Evolutionary conservation across 2,113 vertebrate genomes (phyloP).

Genomic region (Oryzias curvinotus): DNA sequence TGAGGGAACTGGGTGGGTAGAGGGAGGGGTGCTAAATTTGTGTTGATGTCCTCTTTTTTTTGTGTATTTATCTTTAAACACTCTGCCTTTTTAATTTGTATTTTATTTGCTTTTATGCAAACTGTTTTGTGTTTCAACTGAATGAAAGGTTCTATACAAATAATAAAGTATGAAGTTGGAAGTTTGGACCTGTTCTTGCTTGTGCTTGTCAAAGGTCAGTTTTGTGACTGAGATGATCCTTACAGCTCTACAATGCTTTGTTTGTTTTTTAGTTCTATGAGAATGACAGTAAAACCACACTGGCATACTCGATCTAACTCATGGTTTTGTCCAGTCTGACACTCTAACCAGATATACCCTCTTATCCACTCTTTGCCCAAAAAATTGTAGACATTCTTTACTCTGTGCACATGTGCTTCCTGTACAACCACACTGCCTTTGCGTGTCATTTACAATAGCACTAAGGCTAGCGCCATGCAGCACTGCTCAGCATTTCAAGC

Average conservation of each 20-base stretch:
- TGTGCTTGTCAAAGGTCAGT: constrained; percentile 63
- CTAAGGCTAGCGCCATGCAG: constrained; percentile 43
- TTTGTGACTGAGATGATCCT: constrained; percentile 54
- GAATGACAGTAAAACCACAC: constrained; percentile 62
- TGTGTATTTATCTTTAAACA: no score
- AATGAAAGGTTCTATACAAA: no score
- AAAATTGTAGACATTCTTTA: constrained; percentile 19
- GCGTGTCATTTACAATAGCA: constrained; percentile 58
- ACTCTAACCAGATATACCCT: constrained; percentile 36
- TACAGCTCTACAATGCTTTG: constrained; percentile 65
- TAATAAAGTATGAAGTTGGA: constrained; percentile 5
- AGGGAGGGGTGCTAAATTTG: no score
- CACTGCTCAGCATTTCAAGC: constrained; percentile 46
- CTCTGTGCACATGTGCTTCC: constrained; percentile 22
- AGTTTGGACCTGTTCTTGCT: constrained; percentile 78
- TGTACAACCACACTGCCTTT: constrained; percentile 18
- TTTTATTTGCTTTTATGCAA: constrained; percentile 48
- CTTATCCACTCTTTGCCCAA: constrained; percentile 15
- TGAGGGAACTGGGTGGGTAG: no score
- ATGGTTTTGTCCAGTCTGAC: constrained; percentile 41
- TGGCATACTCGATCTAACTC: constrained; percentile 77
- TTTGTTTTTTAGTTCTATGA: constrained; percentile 62
- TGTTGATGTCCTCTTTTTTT: no score
- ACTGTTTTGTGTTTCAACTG: constrained; percentile 21
- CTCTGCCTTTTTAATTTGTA: no score